phyloP scores from a whole-genome alignment of 2,113 vertebrate species.

The Merops nubicus region DNA sequence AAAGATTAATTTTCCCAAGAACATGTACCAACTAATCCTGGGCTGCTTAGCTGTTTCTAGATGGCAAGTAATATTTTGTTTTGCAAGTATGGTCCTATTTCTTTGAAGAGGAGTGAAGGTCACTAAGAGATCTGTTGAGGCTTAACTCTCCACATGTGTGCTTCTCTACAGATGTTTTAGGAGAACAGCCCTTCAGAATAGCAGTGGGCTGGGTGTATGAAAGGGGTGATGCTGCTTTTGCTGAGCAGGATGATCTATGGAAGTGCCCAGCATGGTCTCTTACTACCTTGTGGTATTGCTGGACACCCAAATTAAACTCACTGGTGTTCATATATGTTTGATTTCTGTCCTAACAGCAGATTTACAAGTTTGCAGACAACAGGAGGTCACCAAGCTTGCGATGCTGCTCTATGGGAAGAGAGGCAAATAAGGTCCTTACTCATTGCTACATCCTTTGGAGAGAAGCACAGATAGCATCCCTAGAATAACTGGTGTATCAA shows the following conservation, averaged over 20 bases:
- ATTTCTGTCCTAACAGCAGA: not conserved
- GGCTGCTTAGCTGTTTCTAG: not conserved
- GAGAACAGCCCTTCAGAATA: not conserved
- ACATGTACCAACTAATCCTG: not conserved
- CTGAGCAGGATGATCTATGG: not conserved
- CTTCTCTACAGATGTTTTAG: not conserved
- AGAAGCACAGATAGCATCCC: not conserved
- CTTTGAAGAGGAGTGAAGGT: not conserved
- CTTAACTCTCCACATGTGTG: not conserved
- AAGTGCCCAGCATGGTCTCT: not conserved
- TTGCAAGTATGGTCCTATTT: not conserved
- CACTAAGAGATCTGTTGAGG: not conserved
- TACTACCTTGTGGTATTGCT: not conserved
- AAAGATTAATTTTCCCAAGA: not conserved
- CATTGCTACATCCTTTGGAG: not conserved
- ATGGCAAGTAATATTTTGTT: not conserved
- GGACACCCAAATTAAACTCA: not conserved
- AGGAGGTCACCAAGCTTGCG: not conserved
- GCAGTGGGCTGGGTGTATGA: fast-evolving
- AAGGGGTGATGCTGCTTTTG: not conserved
- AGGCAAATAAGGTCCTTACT: not conserved
- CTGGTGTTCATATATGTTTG: not conserved
- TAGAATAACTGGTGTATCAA: not conserved
- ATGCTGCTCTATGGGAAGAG: not conserved
- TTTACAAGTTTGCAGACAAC: not conserved